Evolutionary conservation across 2,888 invertebrate species (phyloP).

Genomic region (Nymphalis urticae): DNA sequence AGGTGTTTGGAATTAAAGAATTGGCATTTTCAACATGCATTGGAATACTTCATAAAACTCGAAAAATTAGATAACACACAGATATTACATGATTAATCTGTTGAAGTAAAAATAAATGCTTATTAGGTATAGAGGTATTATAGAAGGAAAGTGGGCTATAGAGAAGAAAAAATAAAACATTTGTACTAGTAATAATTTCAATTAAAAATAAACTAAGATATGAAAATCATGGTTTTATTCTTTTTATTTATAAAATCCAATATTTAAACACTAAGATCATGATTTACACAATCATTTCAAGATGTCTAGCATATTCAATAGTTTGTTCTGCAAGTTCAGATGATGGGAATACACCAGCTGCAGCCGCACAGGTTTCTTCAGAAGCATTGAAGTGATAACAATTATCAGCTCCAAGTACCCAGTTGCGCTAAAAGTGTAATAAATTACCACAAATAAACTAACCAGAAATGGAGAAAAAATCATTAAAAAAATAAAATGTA

Average conservation of each 20-base stretch:
- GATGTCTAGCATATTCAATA: conserved; percentile 97
- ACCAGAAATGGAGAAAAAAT: too few species aligned
- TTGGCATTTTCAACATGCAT: conserved; percentile 81
- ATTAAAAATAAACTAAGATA: background rate
- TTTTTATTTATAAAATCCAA: conserved; percentile 4
- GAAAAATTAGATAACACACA: conserved; percentile 55
- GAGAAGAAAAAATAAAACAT: background rate
- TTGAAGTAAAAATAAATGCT: background rate
- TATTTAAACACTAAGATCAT: conserved; percentile 20
- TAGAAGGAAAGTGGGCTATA: too few species aligned
- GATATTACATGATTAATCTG: conserved; percentile 35
- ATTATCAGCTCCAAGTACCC: conserved; percentile 89
- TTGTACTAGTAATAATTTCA: background rate
- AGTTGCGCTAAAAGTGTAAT: conserved; percentile 85
- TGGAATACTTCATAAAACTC: conserved; percentile 61
- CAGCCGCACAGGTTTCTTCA: conserved; percentile 86
- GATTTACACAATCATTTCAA: conserved; percentile 98
- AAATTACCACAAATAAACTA: too few species aligned
- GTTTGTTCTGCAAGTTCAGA: conserved; percentile 95
- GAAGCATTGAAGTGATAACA: conserved; percentile 89
- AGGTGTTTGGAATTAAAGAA: conserved; percentile 84
- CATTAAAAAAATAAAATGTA: background rate
- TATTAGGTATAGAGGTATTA: too few species aligned
- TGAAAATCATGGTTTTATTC: background rate
- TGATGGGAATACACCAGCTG: conserved; percentile 87